Evolutionary conservation across 92 coral and sea anemone species (phyloP).

Genomic region (Anthopleura xanthogrammica): DNA sequence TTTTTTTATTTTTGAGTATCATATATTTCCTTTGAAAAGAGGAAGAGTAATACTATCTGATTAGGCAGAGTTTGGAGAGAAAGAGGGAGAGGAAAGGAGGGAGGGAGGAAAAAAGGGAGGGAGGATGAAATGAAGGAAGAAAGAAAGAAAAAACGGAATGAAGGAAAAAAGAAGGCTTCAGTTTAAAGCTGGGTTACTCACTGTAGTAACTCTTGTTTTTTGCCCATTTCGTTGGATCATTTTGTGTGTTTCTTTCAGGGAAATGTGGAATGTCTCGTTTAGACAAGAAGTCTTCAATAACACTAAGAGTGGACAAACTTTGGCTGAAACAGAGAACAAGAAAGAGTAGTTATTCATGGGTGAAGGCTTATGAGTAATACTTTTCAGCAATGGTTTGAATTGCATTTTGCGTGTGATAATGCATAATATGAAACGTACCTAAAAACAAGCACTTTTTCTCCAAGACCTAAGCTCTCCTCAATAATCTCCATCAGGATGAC

Average conservation of each 20-base stretch:
- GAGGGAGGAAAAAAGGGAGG: not conserved
- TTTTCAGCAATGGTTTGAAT: too few species aligned
- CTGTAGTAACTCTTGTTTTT: constrained; percentile 89
- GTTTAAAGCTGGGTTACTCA: constrained; percentile 28
- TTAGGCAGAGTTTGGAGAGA: too few species aligned
- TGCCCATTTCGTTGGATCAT: constrained; percentile 70
- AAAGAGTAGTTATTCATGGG: not conserved
- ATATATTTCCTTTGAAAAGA: too few species aligned
- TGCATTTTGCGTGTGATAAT: not conserved
- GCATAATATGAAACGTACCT: constrained; percentile 45
- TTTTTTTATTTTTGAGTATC: too few species aligned
- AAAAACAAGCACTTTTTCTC: constrained; percentile 85
- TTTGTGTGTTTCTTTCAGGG: constrained; percentile 62
- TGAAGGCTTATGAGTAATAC: too few species aligned
- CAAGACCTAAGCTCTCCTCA: constrained; percentile 73
- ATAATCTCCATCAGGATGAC: constrained; percentile 82
- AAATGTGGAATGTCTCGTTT: constrained; percentile 72
- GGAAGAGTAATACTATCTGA: too few species aligned
- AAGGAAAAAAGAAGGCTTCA: not conserved
- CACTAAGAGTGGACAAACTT: constrained; percentile 86
- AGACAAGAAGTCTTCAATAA: constrained; percentile 85
- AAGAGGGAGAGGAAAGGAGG: not conserved
- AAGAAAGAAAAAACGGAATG: not conserved
- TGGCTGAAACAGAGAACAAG: constrained; percentile 51
- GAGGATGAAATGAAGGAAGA: not conserved